Evolutionary conservation across 2,888 invertebrate genomes (phyloP), one percentile per base, ranked within the genome.

Genomic region (Nipponacmea schrenckii): DNA sequence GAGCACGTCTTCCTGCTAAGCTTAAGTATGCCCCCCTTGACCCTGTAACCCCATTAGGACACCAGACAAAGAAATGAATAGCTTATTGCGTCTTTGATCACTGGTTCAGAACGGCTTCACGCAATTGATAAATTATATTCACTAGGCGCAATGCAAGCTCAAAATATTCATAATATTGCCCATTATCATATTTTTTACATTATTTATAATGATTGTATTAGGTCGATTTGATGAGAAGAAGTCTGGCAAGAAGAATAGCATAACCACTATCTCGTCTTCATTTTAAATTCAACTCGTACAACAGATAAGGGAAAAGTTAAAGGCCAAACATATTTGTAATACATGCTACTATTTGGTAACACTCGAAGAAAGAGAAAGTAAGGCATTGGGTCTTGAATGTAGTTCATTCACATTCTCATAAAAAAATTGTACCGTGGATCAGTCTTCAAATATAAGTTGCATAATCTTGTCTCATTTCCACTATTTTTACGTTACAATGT

Each of bases 101-200:
- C 56, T 56, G 56, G 56, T 56, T 56, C 24, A 56, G 56, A 56
- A 56, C 56, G 56, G 56, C 56, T 56, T 24, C 56, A 56, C 56
- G 56, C 56, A 56, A 56, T 56, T 56, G 20, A 56, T 24, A 56
- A 56, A 56, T 56, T 56, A 56, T 56, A 56, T 24, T 56, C 20
- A 56, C 56, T 56, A 24, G 56, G 24, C 56, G 56, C 56, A 56
- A 56, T 20, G 56, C 56, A 56, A 24, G 56, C 56, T 56, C 20
- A 24, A 24, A 56, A 56, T 56, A 56, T 56, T 56, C 56, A 56
- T 56, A 56, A 56, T 56, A 56, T 56, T 56, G 56, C 56, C 24
- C 24, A 56, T 56, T 56, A 56, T 56, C 56, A 56, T 56, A 56
- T 56, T 56, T 56, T 56, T 56, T 56, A 56, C 56, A 56, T 56